These are phyloP conservation scores for Sthenelais limicola DNA, from an alignment of 2,888 invertebrate genomes.

Conservation along the genomic window DNA sequence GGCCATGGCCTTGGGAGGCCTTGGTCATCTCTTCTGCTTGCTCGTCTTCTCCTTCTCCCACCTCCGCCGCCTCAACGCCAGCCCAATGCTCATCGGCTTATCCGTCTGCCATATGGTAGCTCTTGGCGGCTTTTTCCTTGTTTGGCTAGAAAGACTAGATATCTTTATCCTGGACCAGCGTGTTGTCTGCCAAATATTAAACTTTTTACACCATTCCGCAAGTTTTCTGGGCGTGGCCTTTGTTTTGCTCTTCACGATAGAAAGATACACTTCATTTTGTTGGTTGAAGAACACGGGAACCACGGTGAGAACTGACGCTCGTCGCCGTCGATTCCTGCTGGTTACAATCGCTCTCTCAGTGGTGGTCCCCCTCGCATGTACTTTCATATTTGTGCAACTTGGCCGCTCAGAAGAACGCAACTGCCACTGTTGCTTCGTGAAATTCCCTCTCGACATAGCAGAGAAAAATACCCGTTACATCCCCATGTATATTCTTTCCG, in stretches of 20 bases:
- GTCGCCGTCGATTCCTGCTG: slow-evolving; percentile 2
- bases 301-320: too few relatives aligned
- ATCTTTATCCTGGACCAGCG: background rate
- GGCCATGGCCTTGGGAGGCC: background rate
- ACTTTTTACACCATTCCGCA: background rate
- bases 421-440: background rate
- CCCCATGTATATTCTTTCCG: slow-evolving; percentile 9
- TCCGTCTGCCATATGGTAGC: background rate
- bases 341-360: background rate
- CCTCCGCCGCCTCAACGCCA: slow-evolving; percentile 13
- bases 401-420: too few relatives aligned
- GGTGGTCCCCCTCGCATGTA: background rate
- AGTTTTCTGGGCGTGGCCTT: slow-evolving; percentile 30
- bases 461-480: too few relatives aligned
- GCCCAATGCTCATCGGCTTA: slow-evolving; percentile 17
- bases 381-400: slow-evolving; percentile 13
- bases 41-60: slow-evolving; percentile 19
- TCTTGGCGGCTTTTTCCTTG: background rate
- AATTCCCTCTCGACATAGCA: background rate
- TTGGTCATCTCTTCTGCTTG: slow-evolving; percentile 22
- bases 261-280: slow-evolving; percentile 22
- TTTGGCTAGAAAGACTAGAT: slow-evolving; percentile 7
- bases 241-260: slow-evolving; percentile 6
- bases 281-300: slow-evolving; percentile 16
- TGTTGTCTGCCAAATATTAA: slow-evolving; percentile 5